A percentile compares a stretch with the other conserved stretches of the same genome.
Conservation (phyloP, 2,797 vertebrate species). For the Gambelia wislizenii region DNA sequence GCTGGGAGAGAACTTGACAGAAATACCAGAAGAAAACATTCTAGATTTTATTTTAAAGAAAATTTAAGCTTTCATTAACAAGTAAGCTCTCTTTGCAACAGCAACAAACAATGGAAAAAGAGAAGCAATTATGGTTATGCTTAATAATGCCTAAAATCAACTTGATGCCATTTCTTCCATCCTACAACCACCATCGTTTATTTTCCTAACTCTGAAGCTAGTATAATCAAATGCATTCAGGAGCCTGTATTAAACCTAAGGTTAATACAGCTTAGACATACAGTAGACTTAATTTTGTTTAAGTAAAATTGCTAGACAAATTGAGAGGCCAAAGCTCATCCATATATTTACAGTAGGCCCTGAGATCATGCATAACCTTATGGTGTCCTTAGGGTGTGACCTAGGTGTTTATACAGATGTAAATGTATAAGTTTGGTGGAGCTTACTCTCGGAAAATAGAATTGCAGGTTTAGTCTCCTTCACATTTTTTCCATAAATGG, state of each 20-base stretch:
- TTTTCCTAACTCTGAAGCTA: background rate
- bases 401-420: background rate
- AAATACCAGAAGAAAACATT: conserved; percentile 45
- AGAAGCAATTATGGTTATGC: conserved; percentile 8
- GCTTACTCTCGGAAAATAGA: background rate
- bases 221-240: background rate
- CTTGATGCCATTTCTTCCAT: background rate
- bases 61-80: conserved; percentile 28
- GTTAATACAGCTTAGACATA: background rate
- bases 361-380: background rate
- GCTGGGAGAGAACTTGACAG: background rate
- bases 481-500: background rate
- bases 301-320: background rate
- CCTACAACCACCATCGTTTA: background rate
- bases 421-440: background rate
- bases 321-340: background rate
- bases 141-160: background rate
- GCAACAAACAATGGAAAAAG: conserved; percentile 25
- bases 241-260: background rate
- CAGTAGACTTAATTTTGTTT: background rate
- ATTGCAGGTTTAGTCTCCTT: background rate
- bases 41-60: conserved; percentile 40
- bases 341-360: background rate
- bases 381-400: background rate
- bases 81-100: conserved; percentile 14